Evolutionary conservation across 2,888 invertebrate species (phyloP), one percentile per base, ranked within the genome.

Genomic region (Unio delphinus): DNA sequence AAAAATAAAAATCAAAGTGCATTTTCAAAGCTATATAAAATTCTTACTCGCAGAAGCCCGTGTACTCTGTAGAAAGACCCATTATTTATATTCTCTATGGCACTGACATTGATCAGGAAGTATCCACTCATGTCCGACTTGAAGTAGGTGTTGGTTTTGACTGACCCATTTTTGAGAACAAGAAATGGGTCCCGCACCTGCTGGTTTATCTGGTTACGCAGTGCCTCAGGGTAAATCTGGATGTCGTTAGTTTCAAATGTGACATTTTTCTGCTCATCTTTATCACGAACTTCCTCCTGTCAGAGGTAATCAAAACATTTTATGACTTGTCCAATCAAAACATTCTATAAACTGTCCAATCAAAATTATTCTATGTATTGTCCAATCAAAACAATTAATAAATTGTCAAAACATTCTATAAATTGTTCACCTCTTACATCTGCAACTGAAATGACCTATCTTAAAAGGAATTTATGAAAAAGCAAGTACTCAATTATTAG

Each of bases 61-160:
- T 45, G 45, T 45, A 45, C 45, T 45, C 8, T 45, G 45, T 45
- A 34, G 57, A 65, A 56, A 15, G 65, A 56, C 8, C 78, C 80
- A 54, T 71, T 74, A 20, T 61, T 73, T 4, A 71, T 68, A 15
- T 75, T 70, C 62, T 81, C 81, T 58, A 67, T 69, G 18, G 83
- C 85, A 56, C 78, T 76, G 57, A 83, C 80, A 57, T 73, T 78
- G 62, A 84, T 79, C 45, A 75, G 95, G 87, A 98, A 98, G 89
- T 97, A 97, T 59, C 98, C 98, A 88, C 97, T 97, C 98, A 97
- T 97, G 68, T 95, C 95, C 83, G 95, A 95, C 89, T 97, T 97
- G 0, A 98, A 98, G 91, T 97, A 97, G 87, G 98, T 97, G 90
- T 98, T 97, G 6, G 98, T 92, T 71, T 93, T 93, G 34, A 98